Conservation (phyloP, 2,888 invertebrate species). For the Cecidostiba fungosa region DNA sequence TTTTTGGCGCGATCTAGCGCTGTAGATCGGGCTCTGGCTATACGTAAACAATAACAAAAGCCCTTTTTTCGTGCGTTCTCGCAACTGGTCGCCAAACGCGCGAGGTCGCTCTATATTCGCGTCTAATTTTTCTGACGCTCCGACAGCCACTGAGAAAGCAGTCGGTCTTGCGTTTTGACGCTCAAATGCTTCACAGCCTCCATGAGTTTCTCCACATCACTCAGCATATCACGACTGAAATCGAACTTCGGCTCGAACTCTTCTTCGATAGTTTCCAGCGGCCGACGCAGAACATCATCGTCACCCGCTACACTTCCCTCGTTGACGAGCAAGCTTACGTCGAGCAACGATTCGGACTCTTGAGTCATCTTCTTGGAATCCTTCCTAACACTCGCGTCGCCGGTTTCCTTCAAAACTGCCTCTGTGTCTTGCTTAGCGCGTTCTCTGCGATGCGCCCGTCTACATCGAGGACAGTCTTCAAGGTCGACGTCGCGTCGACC, state of each 20-base stretch:
- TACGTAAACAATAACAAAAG: too few relatives aligned
- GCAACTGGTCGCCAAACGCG: too few relatives aligned
- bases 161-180: neutral
- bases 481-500: neutral
- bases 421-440: too few relatives aligned
- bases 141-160: neutral
- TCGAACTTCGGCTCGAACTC: neutral
- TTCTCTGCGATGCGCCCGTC: neutral
- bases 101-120: too few relatives aligned
- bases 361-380: neutral
- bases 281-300: neutral
- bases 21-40: too few relatives aligned
- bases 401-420: neutral
- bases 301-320: neutral
- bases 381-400: neutral
- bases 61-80: too few relatives aligned
- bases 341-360: neutral
- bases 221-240: too few relatives aligned
- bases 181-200: neutral
- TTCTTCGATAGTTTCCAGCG: neutral
- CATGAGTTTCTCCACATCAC: neutral
- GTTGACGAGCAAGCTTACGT: neutral
- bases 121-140: neutral
- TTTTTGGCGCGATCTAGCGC: too few relatives aligned
- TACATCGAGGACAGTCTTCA: neutral